phyloP scores from a whole-genome alignment of 2,797 vertebrate genomes.

The Limnodromus scolopaceus region DNA sequence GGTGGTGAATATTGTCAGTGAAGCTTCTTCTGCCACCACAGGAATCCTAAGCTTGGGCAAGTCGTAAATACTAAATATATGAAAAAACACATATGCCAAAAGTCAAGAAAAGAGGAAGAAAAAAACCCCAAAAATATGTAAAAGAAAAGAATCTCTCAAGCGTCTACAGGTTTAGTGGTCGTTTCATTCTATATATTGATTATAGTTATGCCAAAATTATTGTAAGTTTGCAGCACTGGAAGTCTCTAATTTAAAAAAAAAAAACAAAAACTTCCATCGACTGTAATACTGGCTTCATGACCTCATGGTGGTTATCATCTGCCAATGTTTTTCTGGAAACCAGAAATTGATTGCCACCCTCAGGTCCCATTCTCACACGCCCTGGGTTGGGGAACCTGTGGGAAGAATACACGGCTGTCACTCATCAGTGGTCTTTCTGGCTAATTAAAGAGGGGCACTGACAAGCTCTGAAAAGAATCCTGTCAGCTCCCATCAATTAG shows the following conservation, averaged over 20 bases:
- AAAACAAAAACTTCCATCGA: not conserved
- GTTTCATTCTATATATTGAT: not conserved
- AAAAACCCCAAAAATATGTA: not conserved
- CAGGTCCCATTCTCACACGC: not conserved
- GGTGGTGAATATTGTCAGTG: not conserved
- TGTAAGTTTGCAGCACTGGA: not conserved
- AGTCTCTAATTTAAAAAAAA: not conserved
- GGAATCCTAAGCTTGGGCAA: not conserved
- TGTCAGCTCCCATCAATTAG: not conserved
- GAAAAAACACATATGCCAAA: not conserved
- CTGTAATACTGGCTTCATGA: not conserved
- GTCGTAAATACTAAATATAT: not conserved
- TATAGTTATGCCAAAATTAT: not conserved
- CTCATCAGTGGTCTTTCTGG: not conserved
- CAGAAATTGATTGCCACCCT: not conserved
- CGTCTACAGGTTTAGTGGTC: not conserved
- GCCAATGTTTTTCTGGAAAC: not conserved
- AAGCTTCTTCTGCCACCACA: not conserved
- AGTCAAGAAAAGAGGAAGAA: not conserved
- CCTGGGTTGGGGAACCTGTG: not conserved
- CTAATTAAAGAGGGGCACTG: slow-evolving; percentile 22
- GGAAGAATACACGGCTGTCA: not conserved
- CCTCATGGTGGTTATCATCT: not conserved
- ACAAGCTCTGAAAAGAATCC: slow-evolving; percentile 34
- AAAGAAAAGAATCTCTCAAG: not conserved